Evolutionary conservation across 2,888 invertebrate species (phyloP), one percentile per base, ranked within the genome.

Genomic region (Branchipolynoe longqiensis): DNA sequence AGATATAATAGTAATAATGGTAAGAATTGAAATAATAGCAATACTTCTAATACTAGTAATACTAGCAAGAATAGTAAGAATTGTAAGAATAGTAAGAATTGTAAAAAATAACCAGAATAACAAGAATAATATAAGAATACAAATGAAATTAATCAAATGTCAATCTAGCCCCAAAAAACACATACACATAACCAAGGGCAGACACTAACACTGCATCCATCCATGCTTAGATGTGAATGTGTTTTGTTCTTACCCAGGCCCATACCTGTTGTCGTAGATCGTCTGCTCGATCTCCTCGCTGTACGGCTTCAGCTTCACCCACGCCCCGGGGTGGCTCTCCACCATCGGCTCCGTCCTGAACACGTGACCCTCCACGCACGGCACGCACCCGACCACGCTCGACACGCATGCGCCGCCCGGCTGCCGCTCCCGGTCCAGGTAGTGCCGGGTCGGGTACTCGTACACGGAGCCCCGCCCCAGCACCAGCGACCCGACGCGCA

Each of bases 251-350:
- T 78, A 78, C 78, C 78, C 78, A 4, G 78, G 78, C 78, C 78
- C 78, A 31, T 78, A 78, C 78, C 84, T 84, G 84, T 84, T 84
- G 64, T 84, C 84, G 31, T 84, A 84, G 2, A 84, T 31, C n/a
- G 84, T 62, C 31, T 84, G 84, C 40, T 69, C 84, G 22, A 84
- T 62, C 8, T 84, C 84, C 33, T 64, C 84, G 6, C 31, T 31
- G 36, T 84, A 84, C 25, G n/a, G 40, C 14, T 64, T 73, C n/a
- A 69, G 41, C 40, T 36, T 36, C 14, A 84, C 33, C 40, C 28
- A 8, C 0, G 69, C 48, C 25, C 84, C 84, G 14, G 84, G 84
- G 22, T 69, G 64, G 6, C 69, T 38, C 69, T 84, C 84, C 33
- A 84, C 48, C 38, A 62, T 69, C 1, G 84, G 84, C 73, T 84